Evolutionary conservation across 2,797 vertebrate species (phyloP).

Genomic region (Anableps anableps): DNA sequence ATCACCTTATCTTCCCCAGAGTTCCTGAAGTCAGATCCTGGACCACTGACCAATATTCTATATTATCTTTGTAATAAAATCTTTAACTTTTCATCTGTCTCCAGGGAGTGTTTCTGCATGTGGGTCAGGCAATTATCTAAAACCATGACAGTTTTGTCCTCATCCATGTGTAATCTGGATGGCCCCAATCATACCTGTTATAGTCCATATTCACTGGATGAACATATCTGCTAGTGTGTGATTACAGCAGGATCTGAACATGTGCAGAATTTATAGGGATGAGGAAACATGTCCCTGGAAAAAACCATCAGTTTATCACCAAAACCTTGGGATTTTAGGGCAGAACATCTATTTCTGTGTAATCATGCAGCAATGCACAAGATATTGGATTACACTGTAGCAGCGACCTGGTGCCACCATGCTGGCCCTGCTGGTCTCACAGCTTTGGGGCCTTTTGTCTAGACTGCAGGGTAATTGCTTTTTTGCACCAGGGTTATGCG

Average conservation of each 20-base stretch:
- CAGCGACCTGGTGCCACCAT: conserved; percentile 19
- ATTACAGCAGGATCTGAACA: conserved; percentile 25
- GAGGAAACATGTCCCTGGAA: conserved; percentile 23
- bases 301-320: conserved; percentile 11
- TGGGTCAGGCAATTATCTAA: no score
- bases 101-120: no score
- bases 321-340: conserved; percentile 19
- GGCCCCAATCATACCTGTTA: neutral
- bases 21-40: no score
- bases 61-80: no score
- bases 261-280: neutral
- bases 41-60: no score
- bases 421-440: conserved; percentile 41
- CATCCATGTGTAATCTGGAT: conserved; percentile 3
- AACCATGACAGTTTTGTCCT: no score
- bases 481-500: conserved; percentile 62
- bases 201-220: neutral
- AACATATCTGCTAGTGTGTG: conserved; percentile 11
- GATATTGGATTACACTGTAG: conserved; percentile 51
- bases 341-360: conserved; percentile 30
- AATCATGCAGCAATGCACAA: conserved; percentile 48
- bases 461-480: conserved; percentile 71
- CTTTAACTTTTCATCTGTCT: no score
- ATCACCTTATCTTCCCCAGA: no score
- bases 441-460: conserved; percentile 50